Evolutionary conservation across 1,140 invertebrate species (phyloP).

Genomic region (Papilio polytes): DNA sequence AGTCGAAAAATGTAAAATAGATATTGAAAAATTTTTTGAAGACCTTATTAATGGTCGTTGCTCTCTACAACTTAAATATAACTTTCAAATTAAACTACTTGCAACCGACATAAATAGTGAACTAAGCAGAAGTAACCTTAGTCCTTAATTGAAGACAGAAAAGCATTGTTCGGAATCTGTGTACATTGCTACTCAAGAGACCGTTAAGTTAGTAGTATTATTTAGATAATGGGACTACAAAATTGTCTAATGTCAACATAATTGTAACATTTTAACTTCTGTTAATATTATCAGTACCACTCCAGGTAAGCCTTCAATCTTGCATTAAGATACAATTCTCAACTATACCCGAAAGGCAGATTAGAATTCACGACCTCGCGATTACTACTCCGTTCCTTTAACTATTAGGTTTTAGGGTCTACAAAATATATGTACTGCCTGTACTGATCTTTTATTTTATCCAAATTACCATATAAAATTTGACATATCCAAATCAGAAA

Average conservation of each 20-base stretch:
- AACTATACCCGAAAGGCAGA: too few species aligned
- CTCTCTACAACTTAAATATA: neutral
- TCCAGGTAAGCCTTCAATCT: too few species aligned
- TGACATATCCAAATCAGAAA: conserved; percentile 21
- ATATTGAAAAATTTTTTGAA: too few species aligned
- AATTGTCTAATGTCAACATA: neutral
- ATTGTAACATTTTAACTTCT: neutral
- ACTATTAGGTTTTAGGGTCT: too few species aligned
- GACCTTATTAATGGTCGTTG: too few species aligned
- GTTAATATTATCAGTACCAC: neutral
- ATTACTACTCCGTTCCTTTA: neutral
- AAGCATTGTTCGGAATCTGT: conserved; percentile 1
- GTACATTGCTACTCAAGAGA: neutral
- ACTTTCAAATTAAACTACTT: neutral
- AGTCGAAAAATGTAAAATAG: too few species aligned
- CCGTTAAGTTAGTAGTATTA: neutral
- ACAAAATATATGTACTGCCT: too few species aligned
- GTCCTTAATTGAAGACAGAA: neutral
- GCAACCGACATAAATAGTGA: neutral
- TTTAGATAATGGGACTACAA: neutral
- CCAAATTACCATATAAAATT: neutral
- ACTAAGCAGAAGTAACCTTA: neutral
- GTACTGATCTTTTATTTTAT: neutral
- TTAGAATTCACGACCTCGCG: too few species aligned
- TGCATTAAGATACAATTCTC: too few species aligned